Conservation (phyloP, 2,888 invertebrate genomes). For the Drosophila affinis region DNA sequence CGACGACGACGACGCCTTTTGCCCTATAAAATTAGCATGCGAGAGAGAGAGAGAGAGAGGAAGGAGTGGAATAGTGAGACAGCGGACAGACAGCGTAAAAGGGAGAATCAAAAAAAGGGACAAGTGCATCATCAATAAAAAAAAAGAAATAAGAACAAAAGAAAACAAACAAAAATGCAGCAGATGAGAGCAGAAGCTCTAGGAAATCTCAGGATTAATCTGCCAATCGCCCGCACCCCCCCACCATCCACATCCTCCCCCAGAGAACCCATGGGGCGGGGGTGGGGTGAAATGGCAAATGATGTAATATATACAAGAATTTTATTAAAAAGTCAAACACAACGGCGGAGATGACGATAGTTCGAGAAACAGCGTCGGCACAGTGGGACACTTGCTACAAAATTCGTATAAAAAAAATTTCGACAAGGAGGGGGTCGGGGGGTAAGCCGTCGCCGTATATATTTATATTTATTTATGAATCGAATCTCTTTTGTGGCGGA, state of each 20-base stretch:
- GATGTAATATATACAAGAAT: conserved; percentile 65
- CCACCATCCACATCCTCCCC: background rate
- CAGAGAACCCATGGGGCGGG: conserved; percentile 7
- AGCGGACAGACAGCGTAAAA: conserved; percentile 37
- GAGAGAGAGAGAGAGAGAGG: conserved; percentile 29
- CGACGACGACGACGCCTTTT: conserved; percentile 30
- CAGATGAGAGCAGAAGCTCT: conserved; percentile 30
- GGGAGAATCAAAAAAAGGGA: conserved; percentile 15
- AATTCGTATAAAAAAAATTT: background rate
- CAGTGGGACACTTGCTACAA: conserved; percentile 27
- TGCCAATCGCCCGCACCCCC: background rate
- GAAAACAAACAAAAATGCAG: conserved; percentile 8
- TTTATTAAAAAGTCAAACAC: conserved; percentile 34
- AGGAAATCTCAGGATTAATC: background rate
- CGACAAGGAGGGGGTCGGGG: too few species aligned
- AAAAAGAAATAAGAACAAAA: background rate
- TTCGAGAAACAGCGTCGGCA: conserved; percentile 7
- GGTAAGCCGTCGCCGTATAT: too few species aligned
- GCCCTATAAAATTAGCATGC: conserved; percentile 67
- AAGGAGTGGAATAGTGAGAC: conserved; percentile 21
- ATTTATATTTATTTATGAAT: background rate
- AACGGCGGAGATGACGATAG: conserved; percentile 7
- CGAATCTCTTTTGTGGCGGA: background rate
- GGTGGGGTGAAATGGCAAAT: conserved; percentile 45
- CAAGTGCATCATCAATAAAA: conserved; percentile 33